Evolutionary conservation across 2,888 invertebrate genomes (phyloP).

Genomic region (Mallateleia sp.): DNA sequence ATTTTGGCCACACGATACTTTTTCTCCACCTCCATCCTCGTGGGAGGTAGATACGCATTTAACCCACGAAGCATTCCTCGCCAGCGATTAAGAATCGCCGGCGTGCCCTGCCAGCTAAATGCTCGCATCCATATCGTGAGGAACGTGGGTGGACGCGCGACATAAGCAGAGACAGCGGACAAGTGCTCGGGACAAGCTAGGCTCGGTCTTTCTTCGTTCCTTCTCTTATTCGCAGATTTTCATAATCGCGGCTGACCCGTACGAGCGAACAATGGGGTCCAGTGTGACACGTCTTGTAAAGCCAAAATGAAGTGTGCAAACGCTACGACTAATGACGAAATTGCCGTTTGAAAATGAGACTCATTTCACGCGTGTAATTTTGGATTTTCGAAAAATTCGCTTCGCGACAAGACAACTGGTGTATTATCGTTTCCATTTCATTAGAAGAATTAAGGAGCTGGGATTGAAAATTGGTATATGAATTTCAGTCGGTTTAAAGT

Average conservation of each 20-base stretch:
- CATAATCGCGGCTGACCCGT: slow-evolving; percentile 70
- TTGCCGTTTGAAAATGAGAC: slow-evolving; percentile 33
- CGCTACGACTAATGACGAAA: slow-evolving; percentile 12
- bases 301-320: slow-evolving; percentile 46
- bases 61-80: slow-evolving; percentile 78
- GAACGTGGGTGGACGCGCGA: slow-evolving; percentile 88
- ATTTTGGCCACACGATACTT: slow-evolving; percentile 75
- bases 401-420: too few species aligned
- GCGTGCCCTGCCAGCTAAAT: slow-evolving; percentile 84
- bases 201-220: slow-evolving; percentile 65
- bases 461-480: too few species aligned
- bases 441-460: too few species aligned
- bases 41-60: slow-evolving; percentile 80
- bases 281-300: slow-evolving; percentile 63
- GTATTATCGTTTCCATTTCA: too few species aligned
- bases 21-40: slow-evolving; percentile 75
- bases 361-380: slow-evolving; percentile 39
- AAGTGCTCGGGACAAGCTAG: slow-evolving; percentile 83
- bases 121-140: slow-evolving; percentile 86
- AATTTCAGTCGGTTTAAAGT: too few species aligned
- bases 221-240: slow-evolving; percentile 75
- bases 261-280: slow-evolving; percentile 55
- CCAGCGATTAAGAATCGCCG: slow-evolving; percentile 79
- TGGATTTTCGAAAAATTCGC: too few species aligned
- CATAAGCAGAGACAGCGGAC: slow-evolving; percentile 86